Percentiles rank a stretch among this genome's conserved stretches.
These are phyloP conservation scores for Riparia riparia DNA, from an alignment of 2,113 vertebrate genomes.

Conservation along the genomic window DNA sequence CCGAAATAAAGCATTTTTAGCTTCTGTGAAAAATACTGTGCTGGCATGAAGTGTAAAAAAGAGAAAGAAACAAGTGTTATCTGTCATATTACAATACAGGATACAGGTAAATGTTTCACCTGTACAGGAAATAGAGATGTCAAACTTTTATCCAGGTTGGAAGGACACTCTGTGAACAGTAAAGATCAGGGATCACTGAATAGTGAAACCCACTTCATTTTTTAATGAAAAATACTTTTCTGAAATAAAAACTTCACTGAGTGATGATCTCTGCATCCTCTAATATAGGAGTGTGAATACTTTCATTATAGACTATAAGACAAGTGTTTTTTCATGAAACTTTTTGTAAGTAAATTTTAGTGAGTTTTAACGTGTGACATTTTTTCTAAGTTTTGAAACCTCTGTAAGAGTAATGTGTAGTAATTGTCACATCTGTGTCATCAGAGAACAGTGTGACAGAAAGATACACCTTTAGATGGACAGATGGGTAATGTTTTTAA, in stretches of 20 bases:
- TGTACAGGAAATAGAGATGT: neutral
- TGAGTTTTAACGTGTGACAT: neutral
- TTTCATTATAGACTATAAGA: neutral
- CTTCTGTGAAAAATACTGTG: neutral
- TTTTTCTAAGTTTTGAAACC: neutral
- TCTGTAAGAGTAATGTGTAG: neutral
- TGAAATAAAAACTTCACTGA: neutral
- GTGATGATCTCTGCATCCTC: neutral
- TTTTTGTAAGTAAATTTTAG: neutral
- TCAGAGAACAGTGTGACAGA: neutral
- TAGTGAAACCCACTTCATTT: neutral
- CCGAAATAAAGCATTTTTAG: neutral
- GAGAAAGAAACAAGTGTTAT: neutral
- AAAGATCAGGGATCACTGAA: neutral
- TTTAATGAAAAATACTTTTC: neutral
- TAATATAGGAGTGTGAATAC: neutral
- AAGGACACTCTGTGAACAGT: neutral
- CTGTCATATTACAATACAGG: neutral
- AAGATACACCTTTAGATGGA: neutral
- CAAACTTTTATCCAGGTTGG: neutral
- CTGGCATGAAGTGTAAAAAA: neutral
- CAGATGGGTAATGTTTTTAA: neutral
- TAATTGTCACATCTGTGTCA: neutral
- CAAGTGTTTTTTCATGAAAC: neutral
- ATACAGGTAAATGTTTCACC: neutral